Percentiles rank a stretch among this genome's conserved stretches.
Conservation (phyloP, 2,888 invertebrate genomes). For the Bellardia pandia region DNA sequence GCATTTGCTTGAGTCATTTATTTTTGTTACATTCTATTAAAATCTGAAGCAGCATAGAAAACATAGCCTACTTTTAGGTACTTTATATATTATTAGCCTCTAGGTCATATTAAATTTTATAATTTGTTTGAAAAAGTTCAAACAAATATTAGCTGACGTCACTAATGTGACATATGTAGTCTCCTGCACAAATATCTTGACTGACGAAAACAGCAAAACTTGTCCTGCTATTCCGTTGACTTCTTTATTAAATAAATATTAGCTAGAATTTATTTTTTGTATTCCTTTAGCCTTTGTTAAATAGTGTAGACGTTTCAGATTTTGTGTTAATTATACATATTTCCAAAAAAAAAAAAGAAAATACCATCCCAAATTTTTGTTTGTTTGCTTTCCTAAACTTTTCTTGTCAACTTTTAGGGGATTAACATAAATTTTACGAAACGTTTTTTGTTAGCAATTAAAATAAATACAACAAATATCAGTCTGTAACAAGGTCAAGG, state of each 20-base stretch:
- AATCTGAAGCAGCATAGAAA: too few species aligned
- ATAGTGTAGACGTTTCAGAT: not conserved
- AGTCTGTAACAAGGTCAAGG: slow-evolving; percentile 17
- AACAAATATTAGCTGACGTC: too few species aligned
- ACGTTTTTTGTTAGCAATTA: not conserved
- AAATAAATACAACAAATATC: not conserved
- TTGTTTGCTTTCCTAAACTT: not conserved
- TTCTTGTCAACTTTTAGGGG: slow-evolving; percentile 13
- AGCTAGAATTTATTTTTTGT: not conserved
- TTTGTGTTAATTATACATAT: slow-evolving; percentile 1
- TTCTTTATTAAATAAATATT: not conserved
- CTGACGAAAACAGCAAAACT: not conserved
- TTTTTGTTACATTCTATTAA: too few species aligned
- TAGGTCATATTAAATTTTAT: too few species aligned
- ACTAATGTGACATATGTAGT: too few species aligned
- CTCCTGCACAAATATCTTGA: too few species aligned
- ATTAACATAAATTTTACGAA: slow-evolving; percentile 3
- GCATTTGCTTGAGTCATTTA: too few species aligned
- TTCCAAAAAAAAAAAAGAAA: not conserved
- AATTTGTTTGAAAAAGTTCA: too few species aligned
- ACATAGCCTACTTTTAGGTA: too few species aligned
- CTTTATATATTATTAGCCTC: too few species aligned
- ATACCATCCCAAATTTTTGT: not conserved
- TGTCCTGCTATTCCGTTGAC: not conserved
- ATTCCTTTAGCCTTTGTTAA: not conserved